These are phyloP conservation scores for Pararge aegeria DNA, from an alignment of 1,140 invertebrate genomes.

Conservation along the genomic window DNA sequence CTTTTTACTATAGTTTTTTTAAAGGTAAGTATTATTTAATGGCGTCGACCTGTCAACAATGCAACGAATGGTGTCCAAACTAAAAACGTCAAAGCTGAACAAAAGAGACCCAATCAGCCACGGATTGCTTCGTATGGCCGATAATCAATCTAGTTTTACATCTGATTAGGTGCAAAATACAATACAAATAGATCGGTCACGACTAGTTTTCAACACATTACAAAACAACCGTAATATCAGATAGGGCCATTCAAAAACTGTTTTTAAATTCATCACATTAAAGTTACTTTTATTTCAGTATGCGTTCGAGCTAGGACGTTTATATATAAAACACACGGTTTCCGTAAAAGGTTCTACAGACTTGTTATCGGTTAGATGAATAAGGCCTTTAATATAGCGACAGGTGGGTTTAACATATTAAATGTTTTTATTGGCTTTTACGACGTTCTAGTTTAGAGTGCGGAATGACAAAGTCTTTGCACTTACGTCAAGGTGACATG, in stretches of 20 bases:
- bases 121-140: constrained; percentile 44
- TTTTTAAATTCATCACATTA: neutral
- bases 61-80: constrained; percentile 46
- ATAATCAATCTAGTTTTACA: constrained; percentile 76
- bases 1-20: constrained; percentile 12
- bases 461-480: constrained; percentile 59
- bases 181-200: constrained; percentile 74
- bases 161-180: constrained; percentile 77
- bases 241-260: neutral
- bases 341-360: constrained; percentile 25
- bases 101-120: constrained; percentile 52
- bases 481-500: constrained; percentile 76
- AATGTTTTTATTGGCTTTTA: constrained; percentile 23
- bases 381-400: constrained; percentile 32
- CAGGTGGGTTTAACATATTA: constrained; percentile 36
- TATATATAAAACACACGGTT: neutral
- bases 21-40: constrained; percentile 29
- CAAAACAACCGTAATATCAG: constrained; percentile 13
- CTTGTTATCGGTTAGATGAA: constrained; percentile 35
- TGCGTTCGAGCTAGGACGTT: constrained; percentile 4
- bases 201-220: constrained; percentile 33
- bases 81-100: constrained; percentile 33
- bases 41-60: constrained; percentile 43
- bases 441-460: constrained; percentile 21
- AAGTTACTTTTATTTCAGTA: constrained; percentile 6